Evolutionary conservation across 2,797 vertebrate species (phyloP), one percentile per base, ranked within the genome.

Genomic region (Clarias pachynema): DNA sequence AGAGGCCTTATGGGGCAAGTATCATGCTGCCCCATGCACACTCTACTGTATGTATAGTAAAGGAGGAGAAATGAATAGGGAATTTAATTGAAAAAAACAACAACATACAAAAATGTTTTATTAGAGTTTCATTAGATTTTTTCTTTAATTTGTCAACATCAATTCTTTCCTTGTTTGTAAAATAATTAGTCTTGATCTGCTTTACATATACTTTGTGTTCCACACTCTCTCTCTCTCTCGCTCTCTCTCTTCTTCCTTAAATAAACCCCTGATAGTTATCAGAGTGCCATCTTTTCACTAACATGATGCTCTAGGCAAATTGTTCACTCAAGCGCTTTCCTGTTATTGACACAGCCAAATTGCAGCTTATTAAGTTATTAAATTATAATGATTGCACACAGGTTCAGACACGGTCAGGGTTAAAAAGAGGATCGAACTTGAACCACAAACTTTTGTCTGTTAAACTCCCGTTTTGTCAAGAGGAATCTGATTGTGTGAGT

Each of bases 361-460:
- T 49, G 24, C 12, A n/a, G 12, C 12, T 44, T 22, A 12, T 70
- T 22, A 40, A 0, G 20, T 5, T 70, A 70, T 40, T 40, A 22
- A 70, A 2, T 72, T n/a, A 72, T n/a, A 72, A n/a, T 12, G 4
- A n/a, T 72, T 24, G 6, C 37, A 72, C 68, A 14, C 69, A 44
- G 22, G 24, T n/a, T 5, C 68, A 24, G 68, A 70, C 8, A 44
- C 37, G 1, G 12, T n/a, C 40, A 16, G n/a, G 49, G 49, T 49
- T 49, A 49, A 44, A 9, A 16, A 9, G 15, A 56, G 72, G 49
- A 7, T 73, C 24, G 5, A 74, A 29, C 44, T 49, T 18, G 29
- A 74, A 74, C 72, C 72, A 56, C 49, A 56, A 56, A 74, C 2
- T 4, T 74, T 20, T 74, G 44, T 56, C 72, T 74, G 44, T 74